These are phyloP conservation scores for Daubentonia madagascariensis DNA, from an alignment of 2,113 vertebrate genomes.

Conservation along the genomic window DNA sequence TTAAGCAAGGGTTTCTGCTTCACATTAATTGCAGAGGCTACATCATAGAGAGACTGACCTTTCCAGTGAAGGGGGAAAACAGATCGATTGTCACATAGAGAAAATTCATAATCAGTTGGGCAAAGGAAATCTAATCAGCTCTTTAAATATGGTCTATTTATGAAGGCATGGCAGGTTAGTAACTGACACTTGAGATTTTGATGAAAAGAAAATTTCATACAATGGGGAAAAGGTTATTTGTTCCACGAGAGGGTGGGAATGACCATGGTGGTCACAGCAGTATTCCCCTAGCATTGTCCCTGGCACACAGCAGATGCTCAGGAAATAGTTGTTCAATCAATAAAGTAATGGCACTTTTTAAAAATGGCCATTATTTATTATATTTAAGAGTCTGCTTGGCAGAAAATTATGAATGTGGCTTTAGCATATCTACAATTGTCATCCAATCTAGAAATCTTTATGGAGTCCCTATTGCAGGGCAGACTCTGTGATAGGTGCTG, in stretches of 20 bases:
- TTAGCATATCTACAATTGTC: not conserved
- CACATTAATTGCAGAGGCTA: no score
- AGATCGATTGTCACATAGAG: not conserved
- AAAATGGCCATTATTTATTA: not conserved
- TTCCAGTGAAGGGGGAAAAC: not conserved
- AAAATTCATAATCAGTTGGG: not conserved
- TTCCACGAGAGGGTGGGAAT: not conserved
- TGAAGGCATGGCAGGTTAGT: not conserved
- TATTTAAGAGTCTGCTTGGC: not conserved
- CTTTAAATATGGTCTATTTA: not conserved
- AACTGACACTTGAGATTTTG: not conserved
- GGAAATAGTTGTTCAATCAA: no score
- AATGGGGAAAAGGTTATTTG: accelerated
- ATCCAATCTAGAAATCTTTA: not conserved
- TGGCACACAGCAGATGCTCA: not conserved
- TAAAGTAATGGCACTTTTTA: not conserved
- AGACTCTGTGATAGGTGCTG: accelerated
- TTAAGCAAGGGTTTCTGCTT: not conserved
- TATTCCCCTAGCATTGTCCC: not conserved
- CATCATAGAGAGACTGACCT: not conserved
- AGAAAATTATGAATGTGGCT: not conserved
- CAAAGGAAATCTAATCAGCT: not conserved
- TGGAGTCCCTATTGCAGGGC: no score
- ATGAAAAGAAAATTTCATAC: not conserved
- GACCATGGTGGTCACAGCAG: accelerated